Evolutionary conservation across 2,797 vertebrate genomes (phyloP).

Genomic region (Microhierax caerulescens): DNA sequence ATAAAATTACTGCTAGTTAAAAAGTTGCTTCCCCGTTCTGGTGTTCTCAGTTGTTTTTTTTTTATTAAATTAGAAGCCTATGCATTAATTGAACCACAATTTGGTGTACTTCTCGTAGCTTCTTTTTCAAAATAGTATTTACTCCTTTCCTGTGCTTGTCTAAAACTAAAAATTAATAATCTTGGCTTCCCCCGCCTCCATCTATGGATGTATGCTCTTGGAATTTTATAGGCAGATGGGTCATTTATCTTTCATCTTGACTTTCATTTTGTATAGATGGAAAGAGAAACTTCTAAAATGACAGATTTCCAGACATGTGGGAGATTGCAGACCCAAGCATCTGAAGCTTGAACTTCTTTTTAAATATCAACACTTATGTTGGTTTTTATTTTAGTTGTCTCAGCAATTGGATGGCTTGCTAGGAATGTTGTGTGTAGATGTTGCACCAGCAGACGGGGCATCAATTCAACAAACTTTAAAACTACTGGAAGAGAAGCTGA

Average conservation of each 20-base stretch:
- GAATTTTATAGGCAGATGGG: background rate
- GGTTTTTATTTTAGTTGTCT: conserved; percentile 84
- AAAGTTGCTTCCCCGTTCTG: background rate
- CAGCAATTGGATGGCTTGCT: conserved; percentile 96
- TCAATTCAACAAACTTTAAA: conserved; percentile 97
- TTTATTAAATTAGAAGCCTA: background rate
- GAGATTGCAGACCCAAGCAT: background rate
- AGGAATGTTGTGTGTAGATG: conserved; percentile 97
- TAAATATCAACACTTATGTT: background rate
- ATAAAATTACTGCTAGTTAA: background rate
- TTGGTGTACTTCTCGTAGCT: background rate
- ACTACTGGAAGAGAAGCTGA: conserved; percentile 96
- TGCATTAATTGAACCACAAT: background rate
- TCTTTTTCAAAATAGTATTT: background rate
- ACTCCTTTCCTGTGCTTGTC: background rate
- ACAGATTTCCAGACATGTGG: background rate
- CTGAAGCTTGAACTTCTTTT: background rate
- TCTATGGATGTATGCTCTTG: background rate
- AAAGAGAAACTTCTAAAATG: background rate
- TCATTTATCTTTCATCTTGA: background rate
- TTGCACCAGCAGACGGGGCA: conserved; percentile 93
- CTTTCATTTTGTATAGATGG: background rate
- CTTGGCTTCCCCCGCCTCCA: background rate
- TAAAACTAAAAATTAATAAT: background rate
- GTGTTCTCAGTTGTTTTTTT: background rate